Conservation (phyloP, 2,113 vertebrate species). For the Polypterus bichir region DNA sequence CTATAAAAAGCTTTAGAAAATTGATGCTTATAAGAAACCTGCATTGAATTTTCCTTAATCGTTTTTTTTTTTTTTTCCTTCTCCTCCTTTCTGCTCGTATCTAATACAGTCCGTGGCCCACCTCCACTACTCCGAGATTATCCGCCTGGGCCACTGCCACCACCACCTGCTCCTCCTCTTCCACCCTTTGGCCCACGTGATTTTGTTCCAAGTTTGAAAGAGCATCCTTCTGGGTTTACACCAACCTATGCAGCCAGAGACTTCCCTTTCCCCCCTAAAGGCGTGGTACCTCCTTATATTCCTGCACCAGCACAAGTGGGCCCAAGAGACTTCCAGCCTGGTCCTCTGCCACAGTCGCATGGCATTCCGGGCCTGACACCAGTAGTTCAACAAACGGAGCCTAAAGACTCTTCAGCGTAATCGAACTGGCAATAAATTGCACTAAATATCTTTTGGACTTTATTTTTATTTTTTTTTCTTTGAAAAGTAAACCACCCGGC, state of each 20-base stretch:
- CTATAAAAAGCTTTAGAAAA: too few species aligned
- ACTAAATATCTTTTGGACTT: slow-evolving; percentile 20
- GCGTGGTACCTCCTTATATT: slow-evolving; percentile 46
- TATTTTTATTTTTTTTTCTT: slow-evolving; percentile 24
- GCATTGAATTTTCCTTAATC: too few species aligned
- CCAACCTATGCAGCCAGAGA: slow-evolving; percentile 31
- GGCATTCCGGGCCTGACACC: too few species aligned
- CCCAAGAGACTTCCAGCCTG: slow-evolving; percentile 20
- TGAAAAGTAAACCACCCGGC: slow-evolving; percentile 5
- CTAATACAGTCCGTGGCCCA: slow-evolving; percentile 30
- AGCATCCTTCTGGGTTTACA: slow-evolving; percentile 19
- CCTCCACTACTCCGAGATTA: slow-evolving; percentile 33
- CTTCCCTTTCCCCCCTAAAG: slow-evolving; percentile 23
- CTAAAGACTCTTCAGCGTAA: slow-evolving; percentile 45
- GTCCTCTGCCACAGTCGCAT: slow-evolving; percentile 14
- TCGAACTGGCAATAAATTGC: slow-evolving; percentile 39
- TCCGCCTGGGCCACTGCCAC: slow-evolving; percentile 40
- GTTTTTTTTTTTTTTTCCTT: too few species aligned
- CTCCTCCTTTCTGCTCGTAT: neutral
- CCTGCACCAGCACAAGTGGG: slow-evolving; percentile 36
- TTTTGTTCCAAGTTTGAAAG: slow-evolving; percentile 34
- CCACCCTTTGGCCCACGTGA: slow-evolving; percentile 42
- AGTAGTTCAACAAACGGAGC: slow-evolving; percentile 17
- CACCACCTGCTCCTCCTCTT: slow-evolving; percentile 41
- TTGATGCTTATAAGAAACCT: too few species aligned